phyloP scores from a whole-genome alignment of 2,888 invertebrate genomes.

The Pycnomerus fuliginosus region DNA sequence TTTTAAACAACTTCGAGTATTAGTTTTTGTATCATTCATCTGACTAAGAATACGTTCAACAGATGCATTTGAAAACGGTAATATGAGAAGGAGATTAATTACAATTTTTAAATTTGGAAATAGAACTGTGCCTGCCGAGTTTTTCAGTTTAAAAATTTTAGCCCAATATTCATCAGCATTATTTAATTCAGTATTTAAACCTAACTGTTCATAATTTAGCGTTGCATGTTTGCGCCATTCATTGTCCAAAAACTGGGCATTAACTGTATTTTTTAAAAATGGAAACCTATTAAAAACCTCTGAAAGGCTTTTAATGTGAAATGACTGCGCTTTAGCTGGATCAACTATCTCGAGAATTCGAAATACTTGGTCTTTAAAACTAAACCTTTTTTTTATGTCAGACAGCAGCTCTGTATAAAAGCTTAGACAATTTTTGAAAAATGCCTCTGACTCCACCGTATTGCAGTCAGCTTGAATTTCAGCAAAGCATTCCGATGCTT shows the following conservation, averaged over 20 bases:
- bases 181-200: too few relatives aligned
- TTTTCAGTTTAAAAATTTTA: background rate
- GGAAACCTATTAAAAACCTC: constrained; percentile 24
- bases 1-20: background rate
- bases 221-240: background rate
- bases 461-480: background rate
- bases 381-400: background rate
- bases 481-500: background rate
- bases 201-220: background rate
- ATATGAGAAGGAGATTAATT: background rate
- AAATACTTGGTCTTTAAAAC: background rate
- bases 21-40: background rate
- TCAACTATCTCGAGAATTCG: too few relatives aligned
- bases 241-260: background rate
- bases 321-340: constrained; percentile 17
- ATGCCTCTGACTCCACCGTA: too few relatives aligned
- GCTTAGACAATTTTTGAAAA: too few relatives aligned
- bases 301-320: constrained; percentile 21
- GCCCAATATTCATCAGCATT: background rate
- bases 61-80: background rate
- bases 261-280: constrained; percentile 11
- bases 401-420: background rate
- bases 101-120: background rate
- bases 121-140: background rate
- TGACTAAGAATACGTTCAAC: background rate